Conservation (phyloP, 1,140 invertebrate genomes). For the Anoplolepis gracilipes region DNA sequence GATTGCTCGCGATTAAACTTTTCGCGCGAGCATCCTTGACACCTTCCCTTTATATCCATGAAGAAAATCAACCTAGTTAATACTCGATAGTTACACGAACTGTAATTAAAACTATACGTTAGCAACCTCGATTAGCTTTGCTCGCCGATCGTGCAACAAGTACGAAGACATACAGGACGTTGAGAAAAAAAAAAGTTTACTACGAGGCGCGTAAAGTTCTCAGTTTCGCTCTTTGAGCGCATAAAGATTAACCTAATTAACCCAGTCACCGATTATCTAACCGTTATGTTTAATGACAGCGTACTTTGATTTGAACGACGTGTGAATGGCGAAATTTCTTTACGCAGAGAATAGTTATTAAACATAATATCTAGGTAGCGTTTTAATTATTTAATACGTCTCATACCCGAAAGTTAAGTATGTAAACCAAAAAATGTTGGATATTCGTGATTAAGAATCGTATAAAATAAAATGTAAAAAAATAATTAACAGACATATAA, state of each 20-base stretch:
- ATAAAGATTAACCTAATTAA: slow-evolving; percentile 44
- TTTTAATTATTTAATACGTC: slow-evolving; percentile 19
- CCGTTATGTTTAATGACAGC: slow-evolving; percentile 12
- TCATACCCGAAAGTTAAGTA: neutral
- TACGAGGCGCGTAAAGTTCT: neutral
- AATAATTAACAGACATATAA: neutral
- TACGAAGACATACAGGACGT: neutral
- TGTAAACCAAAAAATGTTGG: neutral
- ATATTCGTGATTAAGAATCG: neutral
- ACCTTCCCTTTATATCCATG: slow-evolving; percentile 52
- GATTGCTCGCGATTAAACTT: slow-evolving; percentile 53
- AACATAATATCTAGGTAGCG: neutral
- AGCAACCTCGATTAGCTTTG: slow-evolving; percentile 40
- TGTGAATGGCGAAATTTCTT: neutral
- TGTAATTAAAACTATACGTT: slow-evolving; percentile 17
- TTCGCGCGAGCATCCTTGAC: slow-evolving; percentile 71
- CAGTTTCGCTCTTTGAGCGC: slow-evolving; percentile 14
- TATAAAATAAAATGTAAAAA: neutral
- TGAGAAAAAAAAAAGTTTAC: neutral
- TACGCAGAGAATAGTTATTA: neutral
- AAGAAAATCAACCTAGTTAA: slow-evolving; percentile 70
- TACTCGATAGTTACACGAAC: slow-evolving; percentile 36
- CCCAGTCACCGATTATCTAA: neutral
- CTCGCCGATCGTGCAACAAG: slow-evolving; percentile 27
- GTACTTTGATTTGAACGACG: neutral